Conservation (phyloP, 2,113 vertebrate genomes). For the human (Homo sapiens) region GRCh38 chr4:80786001-80786500, state of each 20-base stretch:
- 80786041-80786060: constrained; percentile 55
- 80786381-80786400: background rate
- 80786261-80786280: constrained; percentile 44
- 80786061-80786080: constrained; percentile 38
- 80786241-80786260: constrained; percentile 54
- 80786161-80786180: background rate
- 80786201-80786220: background rate
- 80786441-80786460: constrained; percentile 62
- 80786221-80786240: constrained; percentile 40
- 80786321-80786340: constrained; percentile 47
- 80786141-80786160: constrained; percentile 4
- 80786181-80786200: constrained; percentile 19
- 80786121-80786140: background rate
- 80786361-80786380: constrained; percentile 53
- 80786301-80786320: constrained; percentile 51
- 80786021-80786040: constrained; percentile 24
- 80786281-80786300: constrained; percentile 52
- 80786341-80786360: constrained; percentile 35
- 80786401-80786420: constrained; percentile 64
- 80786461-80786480: constrained; percentile 74
- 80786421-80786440: constrained; percentile 73
- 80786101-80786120: constrained; percentile 27
- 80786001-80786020: background rate
- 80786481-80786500: constrained; percentile 74
- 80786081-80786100: constrained; percentile 47